Percentiles rank a stretch among this genome's conserved stretches.
Evolutionary conservation across 2,888 invertebrate genomes (phyloP).

Genomic region (Nephrotoma guestfalica): DNA sequence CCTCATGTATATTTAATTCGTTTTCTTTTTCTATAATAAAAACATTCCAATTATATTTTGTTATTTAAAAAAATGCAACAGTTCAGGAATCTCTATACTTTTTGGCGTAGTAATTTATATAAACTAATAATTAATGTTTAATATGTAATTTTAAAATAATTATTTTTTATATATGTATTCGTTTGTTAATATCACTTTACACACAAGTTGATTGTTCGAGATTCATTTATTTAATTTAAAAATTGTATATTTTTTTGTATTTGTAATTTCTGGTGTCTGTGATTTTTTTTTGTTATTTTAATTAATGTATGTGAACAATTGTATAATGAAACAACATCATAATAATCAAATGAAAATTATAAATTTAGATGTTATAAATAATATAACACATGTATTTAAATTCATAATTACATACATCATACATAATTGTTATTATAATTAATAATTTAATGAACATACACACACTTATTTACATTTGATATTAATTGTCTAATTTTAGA

Average conservation of each 20-base stretch:
- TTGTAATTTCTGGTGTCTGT: background rate
- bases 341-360: background rate
- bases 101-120: background rate
- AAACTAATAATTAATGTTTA: background rate
- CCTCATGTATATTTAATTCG: background rate
- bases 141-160: background rate
- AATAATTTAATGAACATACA: background rate
- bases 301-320: background rate
- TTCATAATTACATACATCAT: background rate
- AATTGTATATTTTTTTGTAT: background rate
- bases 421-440: background rate
- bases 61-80: background rate
- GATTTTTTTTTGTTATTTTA: background rate
- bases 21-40: background rate
- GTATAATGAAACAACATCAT: background rate
- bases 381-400: background rate
- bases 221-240: too few species aligned
- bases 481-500: background rate
- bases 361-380: background rate
- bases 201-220: too few species aligned
- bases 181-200: background rate
- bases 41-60: background rate
- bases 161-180: background rate
- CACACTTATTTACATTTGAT: background rate
- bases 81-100: background rate